Evolutionary conservation across 2,888 invertebrate species (phyloP), one percentile per base, ranked within the genome.

Genomic region (Trimorus sp.): DNA sequence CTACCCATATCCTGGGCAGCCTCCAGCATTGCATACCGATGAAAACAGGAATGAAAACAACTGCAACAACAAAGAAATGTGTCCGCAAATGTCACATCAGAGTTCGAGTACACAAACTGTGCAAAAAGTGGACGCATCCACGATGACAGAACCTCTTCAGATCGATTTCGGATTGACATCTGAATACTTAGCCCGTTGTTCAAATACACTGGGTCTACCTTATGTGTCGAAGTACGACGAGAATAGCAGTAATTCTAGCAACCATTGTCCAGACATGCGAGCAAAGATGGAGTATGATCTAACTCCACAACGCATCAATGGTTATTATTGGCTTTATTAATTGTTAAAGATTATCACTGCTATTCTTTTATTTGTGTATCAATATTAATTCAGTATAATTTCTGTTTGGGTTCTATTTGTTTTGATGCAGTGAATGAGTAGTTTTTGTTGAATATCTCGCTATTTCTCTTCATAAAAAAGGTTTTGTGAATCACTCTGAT

Each of bases 71-170:
- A 91, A 91, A 63, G 91, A 91, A 75, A 79, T 85, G 0, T 88
- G 89, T 38, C 77, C 87, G 8, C 85, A 86, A 53, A 86, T 87
- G 58, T 84, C 87, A 9, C 88, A 87, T 26, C 89, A 90, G 59
- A 90, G 89, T 1, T 89, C 89, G 1, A 87, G 87, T 8, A 90
- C 89, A 0, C 90, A 91, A 65, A 90, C 89, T 0, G 85, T 89
- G 59, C 90, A 90, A 16, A 91, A 91, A 84, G 91, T 91, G 7
- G 91, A 91, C 66, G 91, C 89, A 1, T 90, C 91, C 0, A 91
- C 91, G 7, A 91, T 91, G 91, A 91, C 91, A 6, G 91, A 91
- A 86, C 91, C 91, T 0, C 75, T 91, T 62, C 89, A 89, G 69
- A 91, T 91, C 69, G 91, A 91, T 79, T 91, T 91, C 66, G 88